Base-by-base conservation (phyloP, 1,140 invertebrate genomes). In the Heliconius melpomene region DNA sequence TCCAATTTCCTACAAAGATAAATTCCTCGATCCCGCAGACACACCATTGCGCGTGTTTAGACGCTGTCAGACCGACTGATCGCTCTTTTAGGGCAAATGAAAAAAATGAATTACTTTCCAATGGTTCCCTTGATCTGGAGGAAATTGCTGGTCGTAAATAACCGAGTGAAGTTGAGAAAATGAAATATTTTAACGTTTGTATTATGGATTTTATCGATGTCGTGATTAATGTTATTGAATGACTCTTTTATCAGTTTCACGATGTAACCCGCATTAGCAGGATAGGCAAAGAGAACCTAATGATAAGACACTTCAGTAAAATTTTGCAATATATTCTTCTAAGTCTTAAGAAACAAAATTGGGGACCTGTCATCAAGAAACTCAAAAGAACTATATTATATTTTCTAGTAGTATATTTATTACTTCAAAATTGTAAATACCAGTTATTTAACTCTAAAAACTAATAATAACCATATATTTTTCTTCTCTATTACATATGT, bases 1-100 rank as follows among this genome's bases (percentile, higher is more conserved):
- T 90, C 87, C 88, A 91, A 91, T 90, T 90, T 91, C 89, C 89
- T 80, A 72, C 84, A 87, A 87, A 83, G 88, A 90, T 90, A 90
- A 90, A 90, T 89, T 90, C 86, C 83, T 84, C 80, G 83, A 83
- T 77, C 86, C 83, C 83, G 86, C 88, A 89, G 86, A 89, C 84
- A 85, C 84, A 88, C 87, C 80, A 87, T 86, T 85, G 79, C 75
- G 80, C 83, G 74, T 81, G 80, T 83, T 84, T 82, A 85, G 79
- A 66, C 73, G 50, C 79, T 77, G 82, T 86, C 84, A 83, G 80
- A 26, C 73, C 77, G 83, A 89, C 89, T 90, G 87, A 90, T 89
- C 84, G 79, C 89, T 87, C 82, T 38, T 81, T 84, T 73, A 75
- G 76, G 81, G 81, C 85, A 85, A 88, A 85, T 85, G 79, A 79